Evolutionary conservation across 2,888 invertebrate genomes (phyloP).

Genomic region (Brachyptera risi): DNA sequence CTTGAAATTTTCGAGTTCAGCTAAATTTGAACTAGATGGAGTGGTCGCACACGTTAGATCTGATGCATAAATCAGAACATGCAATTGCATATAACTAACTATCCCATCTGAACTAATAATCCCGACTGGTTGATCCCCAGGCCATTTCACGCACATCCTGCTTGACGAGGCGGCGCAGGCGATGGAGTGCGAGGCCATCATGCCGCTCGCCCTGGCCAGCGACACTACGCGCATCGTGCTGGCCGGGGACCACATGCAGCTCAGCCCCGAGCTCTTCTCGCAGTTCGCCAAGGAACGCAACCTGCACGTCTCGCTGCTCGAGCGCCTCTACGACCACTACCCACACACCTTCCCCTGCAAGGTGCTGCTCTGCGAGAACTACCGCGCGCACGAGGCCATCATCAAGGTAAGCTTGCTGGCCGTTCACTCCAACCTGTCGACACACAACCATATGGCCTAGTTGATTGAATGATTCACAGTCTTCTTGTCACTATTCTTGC

Average conservation of each 20-base stretch:
- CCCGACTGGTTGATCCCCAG: too few species aligned
- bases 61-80: too few species aligned
- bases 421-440: too few species aligned
- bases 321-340: constrained; percentile 73
- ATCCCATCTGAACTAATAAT: too few species aligned
- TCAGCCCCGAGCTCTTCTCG: constrained; percentile 77
- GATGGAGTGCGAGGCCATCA: constrained; percentile 79
- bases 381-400: constrained; percentile 76
- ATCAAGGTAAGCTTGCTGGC: constrained; percentile 57
- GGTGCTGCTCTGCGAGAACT: constrained; percentile 76
- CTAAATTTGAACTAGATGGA: too few species aligned
- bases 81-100: too few species aligned
- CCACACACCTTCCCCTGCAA: constrained; percentile 70
- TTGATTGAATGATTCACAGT: too few species aligned
- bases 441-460: too few species aligned
- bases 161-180: constrained; percentile 86
- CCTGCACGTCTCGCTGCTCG: constrained; percentile 68
- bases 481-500: too few species aligned
- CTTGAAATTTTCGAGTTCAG: too few species aligned
- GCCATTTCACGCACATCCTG: constrained; percentile 73
- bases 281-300: constrained; percentile 66
- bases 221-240: constrained; percentile 69
- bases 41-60: too few species aligned
- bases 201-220: constrained; percentile 70
- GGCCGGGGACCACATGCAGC: constrained; percentile 82